A percentile compares a stretch with the other conserved stretches of the same genome.
Evolutionary conservation across 2,797 vertebrate species (phyloP).

Genomic region (Lophius americanus): DNA sequence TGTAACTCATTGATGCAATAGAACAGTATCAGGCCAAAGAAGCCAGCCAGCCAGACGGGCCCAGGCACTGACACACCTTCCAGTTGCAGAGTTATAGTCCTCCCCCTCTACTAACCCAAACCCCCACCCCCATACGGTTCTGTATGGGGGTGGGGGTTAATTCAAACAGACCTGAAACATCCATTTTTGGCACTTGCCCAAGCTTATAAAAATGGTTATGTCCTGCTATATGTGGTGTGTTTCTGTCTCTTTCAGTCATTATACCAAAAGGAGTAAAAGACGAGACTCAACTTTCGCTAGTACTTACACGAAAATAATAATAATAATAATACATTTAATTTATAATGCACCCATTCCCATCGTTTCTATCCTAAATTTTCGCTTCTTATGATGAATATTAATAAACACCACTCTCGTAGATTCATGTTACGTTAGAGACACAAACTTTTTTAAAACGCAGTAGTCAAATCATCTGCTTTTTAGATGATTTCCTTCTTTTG

Average conservation of each 20-base stretch:
- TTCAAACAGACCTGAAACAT: slow-evolving; percentile 4
- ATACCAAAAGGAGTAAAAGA: neutral
- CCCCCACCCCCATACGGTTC: slow-evolving; percentile 8
- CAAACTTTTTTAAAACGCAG: slow-evolving; percentile 1
- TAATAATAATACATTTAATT: too few relatives aligned
- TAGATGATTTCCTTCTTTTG: neutral
- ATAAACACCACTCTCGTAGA: neutral
- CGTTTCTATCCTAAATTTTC: too few relatives aligned
- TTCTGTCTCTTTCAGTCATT: neutral
- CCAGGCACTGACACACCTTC: slow-evolving; percentile 42
- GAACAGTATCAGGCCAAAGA: slow-evolving; percentile 57
- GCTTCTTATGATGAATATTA: neutral
- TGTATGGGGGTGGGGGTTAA: slow-evolving; percentile 33
- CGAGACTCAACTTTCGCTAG: too few relatives aligned
- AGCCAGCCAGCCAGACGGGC: slow-evolving; percentile 52
- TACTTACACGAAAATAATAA: too few relatives aligned
- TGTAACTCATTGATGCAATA: slow-evolving; percentile 56
- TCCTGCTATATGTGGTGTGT: neutral
- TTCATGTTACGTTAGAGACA: neutral
- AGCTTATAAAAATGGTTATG: slow-evolving; percentile 22
- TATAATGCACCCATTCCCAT: too few relatives aligned
- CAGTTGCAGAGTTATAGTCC: slow-evolving; percentile 25
- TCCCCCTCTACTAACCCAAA: slow-evolving; percentile 6
- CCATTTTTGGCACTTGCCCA: slow-evolving; percentile 4
- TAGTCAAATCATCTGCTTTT: neutral